Evolutionary conservation across 2,888 invertebrate genomes (phyloP), one percentile per base, ranked within the genome.

Genomic region (Eremobia ochroleuca): DNA sequence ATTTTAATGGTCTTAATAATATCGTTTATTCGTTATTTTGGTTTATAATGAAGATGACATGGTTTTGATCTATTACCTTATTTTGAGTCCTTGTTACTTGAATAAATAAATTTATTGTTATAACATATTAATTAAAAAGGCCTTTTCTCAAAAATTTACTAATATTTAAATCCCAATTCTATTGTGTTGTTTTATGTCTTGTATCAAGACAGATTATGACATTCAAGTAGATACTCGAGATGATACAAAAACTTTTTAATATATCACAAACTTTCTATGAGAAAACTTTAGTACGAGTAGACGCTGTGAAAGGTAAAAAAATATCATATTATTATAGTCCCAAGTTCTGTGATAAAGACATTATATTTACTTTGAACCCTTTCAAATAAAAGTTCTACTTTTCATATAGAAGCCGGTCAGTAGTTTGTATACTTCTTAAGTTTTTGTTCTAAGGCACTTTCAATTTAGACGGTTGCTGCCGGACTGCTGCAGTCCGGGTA

Each of bases 351-450:
- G 52, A 70, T 28, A 65, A 75, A 76, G 72, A 71, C 49, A 76
- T 76, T 49, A 71, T 78, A 52, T 58, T 83, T 72, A 83, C 72
- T 77, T 80, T 67, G n/a, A 40, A 64, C 69, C 74, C 77, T 65
- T 74, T 76, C 49, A 62, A 79, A 80, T 46, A 74, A 79, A 71
- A 77, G 64, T 73, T 49, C 6, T 31, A 58, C 15, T 64, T 74
- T 70, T 31, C 4, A 52, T 40, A 67, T 66, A 28, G 58, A 80
- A 75, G 37, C 55, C 37, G 73, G 69, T 69, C 65, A 64, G 59
- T 43, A 31, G n/a, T 3, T 25, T 25, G 25, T 52, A 46, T n/a
- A 37, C 6, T 25, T 49, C 34, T 70, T 61, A 21, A n/a, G 43
- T 65, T 58, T 69, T 43, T 40, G 21, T 21, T 46, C 21, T n/a